Base-by-base conservation (phyloP, 2,113 vertebrate species). In the Dromaius novaehollandiae region DNA sequence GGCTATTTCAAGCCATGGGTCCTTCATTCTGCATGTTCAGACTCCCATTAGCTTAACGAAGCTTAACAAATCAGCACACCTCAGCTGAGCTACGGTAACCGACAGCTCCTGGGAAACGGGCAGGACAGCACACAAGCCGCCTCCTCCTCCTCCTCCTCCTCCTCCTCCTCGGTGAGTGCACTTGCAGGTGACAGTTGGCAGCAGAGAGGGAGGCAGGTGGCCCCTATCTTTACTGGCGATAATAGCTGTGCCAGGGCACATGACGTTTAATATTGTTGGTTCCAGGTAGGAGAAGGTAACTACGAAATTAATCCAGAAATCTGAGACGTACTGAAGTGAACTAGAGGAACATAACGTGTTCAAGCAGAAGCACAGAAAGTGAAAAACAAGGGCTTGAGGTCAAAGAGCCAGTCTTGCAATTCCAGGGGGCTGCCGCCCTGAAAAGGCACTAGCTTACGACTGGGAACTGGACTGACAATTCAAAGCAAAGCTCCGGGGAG, bases 121-220 rank as follows among this genome's bases (percentile, higher is more conserved):
- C 9, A 53, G 34, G 34, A 69, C 69, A 85, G 17, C 75, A 65
- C 5, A 50, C 30, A 86, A 77, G 32, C 40, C n/a, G n/a, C n/a
- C n/a, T n/a, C n/a, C n/a, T n/a, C n/a, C n/a, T n/a, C n/a, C n/a
- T n/a, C n/a, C n/a, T n/a, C n/a, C 51, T 53, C 25, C 53, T 55
- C 53, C 38, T 77, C 44, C 20, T 46, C 19, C 22, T 36, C 44
- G 25, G 44, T 53, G 20, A 4, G 9, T 48, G 13, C 17, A 64
- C 46, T 48, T 79, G 28, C 71, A 73, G 26, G 26, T 22, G 40
- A n/a, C 5, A 13, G 30, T 28, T 46, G 40, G 40, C 40, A 78
- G 20, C 22, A 0, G 1, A 50, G 32, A 66, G 15, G 46, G 78
- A 78, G 51, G 11, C n/a, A 89, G 26, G 1, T 0, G 1, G 9